Evolutionary conservation across 2,113 vertebrate genomes (phyloP), one percentile per base, ranked within the genome.

Genomic region (Gulo gulo): DNA sequence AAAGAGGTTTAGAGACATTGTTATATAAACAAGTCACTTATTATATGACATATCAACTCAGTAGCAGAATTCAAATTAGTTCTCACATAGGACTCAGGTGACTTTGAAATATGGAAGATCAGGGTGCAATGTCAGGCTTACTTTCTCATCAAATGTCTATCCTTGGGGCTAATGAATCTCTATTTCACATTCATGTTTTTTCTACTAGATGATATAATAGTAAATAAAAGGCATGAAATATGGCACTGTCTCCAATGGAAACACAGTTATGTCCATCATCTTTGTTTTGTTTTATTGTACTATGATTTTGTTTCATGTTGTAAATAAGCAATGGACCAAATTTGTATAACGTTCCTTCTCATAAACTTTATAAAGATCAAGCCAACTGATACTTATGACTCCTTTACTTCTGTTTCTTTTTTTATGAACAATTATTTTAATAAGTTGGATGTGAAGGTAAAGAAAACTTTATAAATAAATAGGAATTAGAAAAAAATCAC

Each of bases 161-260:
- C 42, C 29, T 97, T 94, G 80, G 50, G 45, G 83, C 52, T 71
- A 94, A 42, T 83, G 61, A 84, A 89, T 94, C 34, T 92, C 84
- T 73, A 59, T 92, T 96, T 96, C 63, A 92, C 65, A 84, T 92
- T 96, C 69, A 81, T 94, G 45, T 96, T 78, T 87, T 97, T 96
- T 91, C 12, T 6, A 57, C 39, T 57, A 63, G 34, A 50, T 21
- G 74, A 45, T 71, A 39, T 8, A 61, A 80, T 24, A 94, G 76
- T 55, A 87, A 74, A 92, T 84, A 91, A 91, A 76, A 94, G 69
- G 16, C 71, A 95, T 34, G 9, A 57, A 59, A 26, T 69, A 45
- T 82, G 82, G 71, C 36, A 29, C 31, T 39, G 34, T 42, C 23
- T 88, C 29, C 45, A 94, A 16, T 26, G 55, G 69, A 91, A 97